Evolutionary conservation across 23 tunicate species (phyloP).

Genomic region (Halocynthia roretzi): DNA sequence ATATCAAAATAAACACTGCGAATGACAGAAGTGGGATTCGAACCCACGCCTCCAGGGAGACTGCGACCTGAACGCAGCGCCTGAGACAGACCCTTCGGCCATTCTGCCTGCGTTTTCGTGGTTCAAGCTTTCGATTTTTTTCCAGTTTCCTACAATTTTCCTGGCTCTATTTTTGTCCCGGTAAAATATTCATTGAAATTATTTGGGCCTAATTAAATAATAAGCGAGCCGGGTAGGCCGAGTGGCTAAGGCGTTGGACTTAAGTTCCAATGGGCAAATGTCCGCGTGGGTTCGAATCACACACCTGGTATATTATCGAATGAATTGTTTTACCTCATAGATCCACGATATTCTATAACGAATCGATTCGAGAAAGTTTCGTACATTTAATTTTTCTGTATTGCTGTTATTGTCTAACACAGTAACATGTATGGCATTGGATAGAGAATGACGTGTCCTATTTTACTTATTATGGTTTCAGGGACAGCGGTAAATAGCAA

Average conservation of each 20-base stretch:
- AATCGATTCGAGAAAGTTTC: background rate
- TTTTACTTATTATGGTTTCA: background rate
- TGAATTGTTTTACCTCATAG: background rate
- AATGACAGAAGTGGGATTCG: too few species aligned
- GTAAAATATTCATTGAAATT: too few species aligned
- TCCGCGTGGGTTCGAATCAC: slow-evolving; percentile 40
- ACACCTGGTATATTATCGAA: slow-evolving; percentile 15
- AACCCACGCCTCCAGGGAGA: too few species aligned
- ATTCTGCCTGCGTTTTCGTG: too few species aligned
- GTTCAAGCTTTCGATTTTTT: too few species aligned
- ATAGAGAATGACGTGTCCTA: background rate
- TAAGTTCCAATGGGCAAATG: slow-evolving; percentile 30
- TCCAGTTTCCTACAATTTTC: too few species aligned
- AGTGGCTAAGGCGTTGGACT: slow-evolving; percentile 39
- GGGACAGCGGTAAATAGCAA: background rate
- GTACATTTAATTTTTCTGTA: background rate
- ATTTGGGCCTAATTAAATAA: too few species aligned
- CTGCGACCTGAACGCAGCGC: too few species aligned
- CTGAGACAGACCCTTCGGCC: too few species aligned
- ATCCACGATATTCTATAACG: background rate
- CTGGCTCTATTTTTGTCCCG: too few species aligned
- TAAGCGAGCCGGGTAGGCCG: slow-evolving; percentile 21
- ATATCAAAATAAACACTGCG: too few species aligned
- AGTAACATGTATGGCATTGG: too few species aligned
- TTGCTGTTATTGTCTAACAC: background rate